Conservation (phyloP, 2,113 vertebrate genomes). For the Vombatus ursinus region DNA sequence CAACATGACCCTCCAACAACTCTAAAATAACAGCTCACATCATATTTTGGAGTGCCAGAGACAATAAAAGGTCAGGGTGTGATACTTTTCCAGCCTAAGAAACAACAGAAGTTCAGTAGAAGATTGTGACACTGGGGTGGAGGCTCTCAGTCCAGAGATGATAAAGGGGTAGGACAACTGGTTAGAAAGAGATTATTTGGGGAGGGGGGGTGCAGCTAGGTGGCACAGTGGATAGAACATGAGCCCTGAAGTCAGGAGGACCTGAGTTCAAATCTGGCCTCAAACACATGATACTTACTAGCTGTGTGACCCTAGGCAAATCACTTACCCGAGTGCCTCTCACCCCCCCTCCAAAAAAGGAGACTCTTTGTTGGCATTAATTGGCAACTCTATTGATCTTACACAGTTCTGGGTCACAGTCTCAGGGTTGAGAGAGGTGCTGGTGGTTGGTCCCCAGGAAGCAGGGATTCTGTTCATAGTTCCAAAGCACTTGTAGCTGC, state of each 20-base stretch:
- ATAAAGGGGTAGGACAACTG: neutral
- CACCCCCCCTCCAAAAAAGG: neutral
- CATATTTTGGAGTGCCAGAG: neutral
- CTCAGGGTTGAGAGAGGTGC: neutral
- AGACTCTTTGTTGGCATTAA: neutral
- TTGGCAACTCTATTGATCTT: neutral
- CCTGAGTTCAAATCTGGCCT: too few species aligned
- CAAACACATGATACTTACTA: too few species aligned
- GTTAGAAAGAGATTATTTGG: neutral
- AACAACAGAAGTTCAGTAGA: neutral
- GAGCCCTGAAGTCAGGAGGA: too few species aligned
- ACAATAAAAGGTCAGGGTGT: neutral
- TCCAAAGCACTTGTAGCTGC: neutral
- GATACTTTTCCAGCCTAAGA: neutral
- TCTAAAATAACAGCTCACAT: neutral
- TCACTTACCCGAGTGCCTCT: too few species aligned
- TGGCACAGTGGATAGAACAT: too few species aligned
- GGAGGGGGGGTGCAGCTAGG: too few species aligned
- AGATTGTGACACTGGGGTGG: neutral
- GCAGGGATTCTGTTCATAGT: neutral
- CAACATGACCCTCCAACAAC: neutral
- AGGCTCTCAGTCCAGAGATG: neutral
- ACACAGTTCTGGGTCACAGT: neutral
- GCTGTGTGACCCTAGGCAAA: too few species aligned
- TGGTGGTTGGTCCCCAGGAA: neutral